Evolutionary conservation across 2,797 vertebrate genomes (phyloP), one percentile per base, ranked within the genome.

Genomic region (Pelodytes ibericus): DNA sequence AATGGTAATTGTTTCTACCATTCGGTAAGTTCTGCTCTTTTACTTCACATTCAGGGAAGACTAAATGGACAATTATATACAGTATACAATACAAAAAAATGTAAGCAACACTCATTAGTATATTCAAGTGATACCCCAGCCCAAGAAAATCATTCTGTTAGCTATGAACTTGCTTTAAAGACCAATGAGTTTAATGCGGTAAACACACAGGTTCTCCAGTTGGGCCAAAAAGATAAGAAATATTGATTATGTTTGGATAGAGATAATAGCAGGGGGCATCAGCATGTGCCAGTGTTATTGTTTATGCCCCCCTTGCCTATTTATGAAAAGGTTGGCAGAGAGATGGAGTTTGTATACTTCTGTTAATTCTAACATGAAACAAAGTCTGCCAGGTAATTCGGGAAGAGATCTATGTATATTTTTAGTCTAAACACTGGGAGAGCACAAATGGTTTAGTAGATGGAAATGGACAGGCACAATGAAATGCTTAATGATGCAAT

Each of bases 401-500:
- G 16, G 27, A 74, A 49, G 10, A 41, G 61, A 63, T 18, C 31
- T 22, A 31, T 44, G 59, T 59, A 6, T 64, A 10, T 75, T 64
- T 80, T 75, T 83, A 64, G 29, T 26, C 60, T 47, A 9, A 18
- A 0, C 22, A 25, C 31, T 27, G 11, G 25, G 39, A 66, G 61
- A 81, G 66, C 57, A 51, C 68, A 78, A 71, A 63, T 78, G 39
- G 57, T 58, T 51, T 72, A 26, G 31, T 62, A 74, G 33, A 74
- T 80, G 30, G 58, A 68, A 72, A 53, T 61, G 61, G 70, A 71
- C 30, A 65, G 62, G 57, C 61, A 59, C 70, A 69, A 33, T 31
- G 66, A 74, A 71, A 69, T 30, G 24, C 27, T 61, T 72, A 74
- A 81, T 72, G 41, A 56, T 76, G 51, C 49, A 76, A n/a, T 80